A percentile compares a stretch with the other conserved stretches of the same genome.
These are phyloP conservation scores for Cephus pulcher DNA, from an alignment of 2,888 invertebrate genomes.

Conservation along the genomic window DNA sequence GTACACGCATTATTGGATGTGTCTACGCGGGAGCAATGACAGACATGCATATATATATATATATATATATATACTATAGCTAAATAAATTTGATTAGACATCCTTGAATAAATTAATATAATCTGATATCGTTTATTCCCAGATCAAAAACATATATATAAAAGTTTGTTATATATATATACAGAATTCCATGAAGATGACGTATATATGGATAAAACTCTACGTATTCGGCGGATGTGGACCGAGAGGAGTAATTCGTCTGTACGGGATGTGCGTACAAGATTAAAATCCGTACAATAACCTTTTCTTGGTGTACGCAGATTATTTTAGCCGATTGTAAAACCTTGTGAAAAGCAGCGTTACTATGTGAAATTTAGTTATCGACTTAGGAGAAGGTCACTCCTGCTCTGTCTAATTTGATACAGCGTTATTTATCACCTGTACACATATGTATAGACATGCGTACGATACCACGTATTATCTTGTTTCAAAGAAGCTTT, in stretches of 20 bases:
- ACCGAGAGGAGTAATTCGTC: not conserved
- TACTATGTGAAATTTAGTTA: not conserved
- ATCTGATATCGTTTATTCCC: not conserved
- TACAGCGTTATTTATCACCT: not conserved
- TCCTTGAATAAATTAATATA: not conserved
- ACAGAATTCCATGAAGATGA: conserved; percentile 33
- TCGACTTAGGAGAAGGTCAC: not conserved
- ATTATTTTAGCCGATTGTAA: not conserved
- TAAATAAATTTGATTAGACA: conserved; percentile 28
- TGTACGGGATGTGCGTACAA: not conserved
- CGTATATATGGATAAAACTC: conserved; percentile 8
- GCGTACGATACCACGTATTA: not conserved
- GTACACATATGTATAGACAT: not conserved
- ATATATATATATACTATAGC: not conserved
- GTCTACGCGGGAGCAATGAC: conserved; percentile 28
- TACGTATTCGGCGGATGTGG: not conserved
- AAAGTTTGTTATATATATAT: not conserved
- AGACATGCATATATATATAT: conserved; percentile 14
- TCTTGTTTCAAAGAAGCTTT: not conserved
- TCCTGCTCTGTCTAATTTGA: not conserved
- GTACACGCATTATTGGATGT: not conserved
- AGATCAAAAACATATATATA: not conserved
- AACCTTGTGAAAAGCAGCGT: not conserved
- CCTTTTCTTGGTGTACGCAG: not conserved
- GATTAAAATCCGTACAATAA: not conserved